phyloP scores from a whole-genome alignment of 1,140 invertebrate species.

The Metopolophium dirhodum region DNA sequence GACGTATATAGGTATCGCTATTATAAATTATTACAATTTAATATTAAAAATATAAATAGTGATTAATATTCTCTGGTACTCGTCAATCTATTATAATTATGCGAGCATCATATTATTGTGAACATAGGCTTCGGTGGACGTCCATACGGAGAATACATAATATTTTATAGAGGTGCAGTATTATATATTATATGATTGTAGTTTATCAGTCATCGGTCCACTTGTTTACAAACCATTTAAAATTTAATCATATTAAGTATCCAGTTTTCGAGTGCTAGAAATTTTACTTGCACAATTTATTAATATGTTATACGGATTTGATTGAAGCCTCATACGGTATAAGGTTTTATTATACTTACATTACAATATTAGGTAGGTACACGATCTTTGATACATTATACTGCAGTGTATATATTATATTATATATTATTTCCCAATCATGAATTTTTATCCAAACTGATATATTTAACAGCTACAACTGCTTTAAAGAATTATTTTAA shows the following conservation, averaged over 20 bases:
- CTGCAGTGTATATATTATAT: too few species aligned
- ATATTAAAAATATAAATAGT: background rate
- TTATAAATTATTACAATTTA: background rate
- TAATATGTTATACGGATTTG: too few species aligned
- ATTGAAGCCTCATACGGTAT: too few species aligned
- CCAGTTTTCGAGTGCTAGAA: background rate
- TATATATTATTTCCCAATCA: too few species aligned
- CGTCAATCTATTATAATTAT: background rate
- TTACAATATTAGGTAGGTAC: too few species aligned
- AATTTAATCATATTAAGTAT: background rate
- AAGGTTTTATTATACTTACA: too few species aligned
- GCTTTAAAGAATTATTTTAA: background rate
- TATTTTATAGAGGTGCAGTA: too few species aligned
- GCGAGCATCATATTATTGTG: background rate
- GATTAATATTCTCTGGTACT: background rate
- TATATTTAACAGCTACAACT: background rate
- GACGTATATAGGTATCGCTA: background rate
- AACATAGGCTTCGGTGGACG: background rate
- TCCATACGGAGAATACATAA: too few species aligned
- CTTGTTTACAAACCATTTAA: background rate
- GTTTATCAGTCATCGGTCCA: background rate
- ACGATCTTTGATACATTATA: background rate
- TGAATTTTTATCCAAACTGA: background rate
- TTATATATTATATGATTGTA: background rate
- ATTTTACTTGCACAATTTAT: background rate